Percentiles rank a stretch among this genome's conserved stretches.
phyloP scores from a whole-genome alignment of 2,888 invertebrate species.

The Colostygia pectinataria region DNA sequence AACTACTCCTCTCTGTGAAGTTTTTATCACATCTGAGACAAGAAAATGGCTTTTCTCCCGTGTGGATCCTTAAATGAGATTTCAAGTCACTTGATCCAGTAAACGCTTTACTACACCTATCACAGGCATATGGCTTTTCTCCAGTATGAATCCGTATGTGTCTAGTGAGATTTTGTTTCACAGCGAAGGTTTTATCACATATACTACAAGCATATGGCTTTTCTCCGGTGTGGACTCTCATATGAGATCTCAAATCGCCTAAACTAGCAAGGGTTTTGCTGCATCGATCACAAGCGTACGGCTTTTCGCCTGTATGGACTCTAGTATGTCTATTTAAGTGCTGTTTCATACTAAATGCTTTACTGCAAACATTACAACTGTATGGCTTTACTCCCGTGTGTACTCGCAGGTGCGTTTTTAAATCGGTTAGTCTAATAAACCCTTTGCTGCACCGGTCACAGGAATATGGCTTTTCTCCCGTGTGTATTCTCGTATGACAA shows the following conservation, averaged over 20 bases:
- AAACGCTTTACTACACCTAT: conserved; percentile 7
- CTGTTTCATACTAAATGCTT: conserved; percentile 9
- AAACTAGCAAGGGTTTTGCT: conserved; percentile 7
- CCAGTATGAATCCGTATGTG: conserved; percentile 5
- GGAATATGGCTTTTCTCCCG: conserved; percentile 15
- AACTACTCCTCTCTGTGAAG: conserved; percentile 4
- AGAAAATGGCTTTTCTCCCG: conserved; percentile 1
- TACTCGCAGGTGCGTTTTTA: conserved; percentile 4
- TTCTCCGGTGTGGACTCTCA: conserved; percentile 5
- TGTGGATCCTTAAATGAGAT: conserved; percentile 8
- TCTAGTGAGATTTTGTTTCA: conserved; percentile 7
- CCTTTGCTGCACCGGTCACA: conserved; percentile 14
- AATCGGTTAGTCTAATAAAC: conserved; percentile 7
- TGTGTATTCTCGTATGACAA: conserved; percentile 11
- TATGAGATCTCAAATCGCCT: conserved; percentile 6
- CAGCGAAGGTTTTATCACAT: conserved; percentile 6
- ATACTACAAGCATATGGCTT: conserved; percentile 1
- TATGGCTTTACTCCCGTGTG: conserved; percentile 8
- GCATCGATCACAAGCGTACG: conserved; percentile 12
- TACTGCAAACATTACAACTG: neutral
- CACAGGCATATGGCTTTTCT: neutral
- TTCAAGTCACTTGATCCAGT: conserved; percentile 4
- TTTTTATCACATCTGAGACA: conserved; percentile 3
- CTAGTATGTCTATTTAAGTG: conserved; percentile 9
- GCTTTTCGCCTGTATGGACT: conserved; percentile 11